Evolutionary conservation across 1,140 invertebrate species (phyloP).

Genomic region (Drosophila guanche): DNA sequence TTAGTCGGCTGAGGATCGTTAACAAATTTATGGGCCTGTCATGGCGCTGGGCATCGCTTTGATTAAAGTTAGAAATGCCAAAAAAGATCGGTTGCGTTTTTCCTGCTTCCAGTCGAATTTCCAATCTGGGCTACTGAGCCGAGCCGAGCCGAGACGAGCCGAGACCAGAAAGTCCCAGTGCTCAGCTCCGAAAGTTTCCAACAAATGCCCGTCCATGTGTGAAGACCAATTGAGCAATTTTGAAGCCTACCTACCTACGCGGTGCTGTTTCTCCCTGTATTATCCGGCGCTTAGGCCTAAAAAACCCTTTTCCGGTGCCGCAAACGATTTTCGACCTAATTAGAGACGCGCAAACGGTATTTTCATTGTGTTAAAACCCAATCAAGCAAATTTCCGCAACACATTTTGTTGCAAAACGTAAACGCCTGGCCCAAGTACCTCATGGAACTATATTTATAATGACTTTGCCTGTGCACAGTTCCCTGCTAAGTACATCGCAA

Average conservation of each 20-base stretch:
- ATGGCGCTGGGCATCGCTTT: constrained; percentile 13
- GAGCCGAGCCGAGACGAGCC: constrained; percentile 16
- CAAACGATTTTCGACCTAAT: constrained; percentile 69
- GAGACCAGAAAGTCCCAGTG: constrained; percentile 63
- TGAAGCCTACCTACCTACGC: constrained; percentile 49
- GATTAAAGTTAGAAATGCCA: constrained; percentile 63
- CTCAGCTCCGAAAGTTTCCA: constrained; percentile 48
- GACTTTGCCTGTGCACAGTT: constrained; percentile 40
- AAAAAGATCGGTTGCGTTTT: constrained; percentile 68
- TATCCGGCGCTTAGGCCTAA: constrained; percentile 76
- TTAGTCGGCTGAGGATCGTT: constrained; percentile 23
- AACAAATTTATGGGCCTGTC: constrained; percentile 54
- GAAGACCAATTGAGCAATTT: constrained; percentile 66
- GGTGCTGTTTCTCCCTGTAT: constrained; percentile 33
- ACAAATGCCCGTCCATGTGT: constrained; percentile 60
- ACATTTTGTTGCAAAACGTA: constrained; percentile 40
- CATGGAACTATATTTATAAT: constrained; percentile 23
- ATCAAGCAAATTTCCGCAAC: constrained; percentile 66
- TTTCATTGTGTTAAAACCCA: constrained; percentile 82
- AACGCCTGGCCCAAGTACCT: constrained; percentile 21
- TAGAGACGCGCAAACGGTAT: constrained; percentile 65
- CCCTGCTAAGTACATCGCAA: background rate
- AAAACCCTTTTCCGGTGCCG: constrained; percentile 77
- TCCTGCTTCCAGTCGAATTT: constrained; percentile 39
- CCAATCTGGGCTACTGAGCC: constrained; percentile 35